Conservation (phyloP, 1,140 invertebrate genomes). For the Matsumurasca onukii region DNA sequence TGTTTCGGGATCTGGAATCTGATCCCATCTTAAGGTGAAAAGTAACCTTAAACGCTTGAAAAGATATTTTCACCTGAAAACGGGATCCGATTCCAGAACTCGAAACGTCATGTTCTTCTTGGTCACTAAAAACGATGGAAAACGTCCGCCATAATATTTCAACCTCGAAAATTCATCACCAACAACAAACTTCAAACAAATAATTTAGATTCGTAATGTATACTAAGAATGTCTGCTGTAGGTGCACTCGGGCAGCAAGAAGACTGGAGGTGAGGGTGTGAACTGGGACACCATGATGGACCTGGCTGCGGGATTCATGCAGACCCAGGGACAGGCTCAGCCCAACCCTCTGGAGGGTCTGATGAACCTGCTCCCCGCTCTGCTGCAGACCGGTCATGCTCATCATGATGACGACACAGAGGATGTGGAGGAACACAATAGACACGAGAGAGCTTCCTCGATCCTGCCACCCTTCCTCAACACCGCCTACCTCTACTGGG, state of each 20-base stretch:
- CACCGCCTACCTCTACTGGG: constrained; percentile 71
- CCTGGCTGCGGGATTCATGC: constrained; percentile 59
- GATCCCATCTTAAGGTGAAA: too few relatives aligned
- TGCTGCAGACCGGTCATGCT: constrained; percentile 55
- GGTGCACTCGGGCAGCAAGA: constrained; percentile 28
- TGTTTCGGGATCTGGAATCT: too few relatives aligned
- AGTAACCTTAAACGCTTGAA: too few relatives aligned
- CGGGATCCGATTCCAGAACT: too few relatives aligned
- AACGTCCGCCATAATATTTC: too few relatives aligned
- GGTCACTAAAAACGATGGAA: too few relatives aligned
- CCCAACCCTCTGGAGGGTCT: constrained; percentile 51
- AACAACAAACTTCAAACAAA: too few relatives aligned
- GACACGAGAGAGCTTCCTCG: constrained; percentile 58
- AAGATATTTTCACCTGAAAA: too few relatives aligned
- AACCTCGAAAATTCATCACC: too few relatives aligned
- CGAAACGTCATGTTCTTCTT: too few relatives aligned
- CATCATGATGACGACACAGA: constrained; percentile 42
- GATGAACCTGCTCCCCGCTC: constrained; percentile 61
- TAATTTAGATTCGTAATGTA: too few relatives aligned
- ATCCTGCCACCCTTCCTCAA: constrained; percentile 73
- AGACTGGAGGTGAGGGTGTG: constrained; percentile 42
- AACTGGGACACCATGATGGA: constrained; percentile 59
- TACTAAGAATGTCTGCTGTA: background rate
- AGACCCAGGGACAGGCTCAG: constrained; percentile 33
- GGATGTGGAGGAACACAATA: constrained; percentile 52